Percentiles rank a stretch among this genome's conserved stretches.
Evolutionary conservation across 2,113 vertebrate genomes (phyloP).

Genomic region (Zapornia atra): DNA sequence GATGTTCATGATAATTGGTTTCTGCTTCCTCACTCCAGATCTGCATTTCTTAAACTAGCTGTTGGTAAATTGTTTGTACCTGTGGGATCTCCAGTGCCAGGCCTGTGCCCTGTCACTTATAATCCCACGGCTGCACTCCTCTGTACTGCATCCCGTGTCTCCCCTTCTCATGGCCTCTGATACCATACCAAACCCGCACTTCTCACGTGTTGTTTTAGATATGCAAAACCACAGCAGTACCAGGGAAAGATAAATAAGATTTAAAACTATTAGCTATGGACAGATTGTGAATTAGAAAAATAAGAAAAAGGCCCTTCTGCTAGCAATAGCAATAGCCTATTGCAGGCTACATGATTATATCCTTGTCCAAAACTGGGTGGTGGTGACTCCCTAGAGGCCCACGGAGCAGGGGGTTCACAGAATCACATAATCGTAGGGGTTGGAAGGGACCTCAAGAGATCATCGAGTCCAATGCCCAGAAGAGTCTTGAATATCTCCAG

Average conservation of each 20-base stretch:
- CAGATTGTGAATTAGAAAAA: neutral
- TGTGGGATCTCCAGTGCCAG: neutral
- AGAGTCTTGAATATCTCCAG: too few species aligned
- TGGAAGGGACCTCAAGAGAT: too few species aligned
- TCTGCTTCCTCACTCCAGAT: neutral
- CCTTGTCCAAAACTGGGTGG: neutral
- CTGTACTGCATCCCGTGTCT: neutral
- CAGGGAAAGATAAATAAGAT: neutral
- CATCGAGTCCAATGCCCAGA: too few species aligned
- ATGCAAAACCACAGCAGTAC: neutral
- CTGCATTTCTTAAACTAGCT: neutral
- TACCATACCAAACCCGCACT: neutral
- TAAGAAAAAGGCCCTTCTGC: neutral
- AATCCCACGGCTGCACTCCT: neutral
- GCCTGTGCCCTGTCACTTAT: neutral
- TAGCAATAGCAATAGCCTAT: neutral
- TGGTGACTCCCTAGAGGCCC: neutral
- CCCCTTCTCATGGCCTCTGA: neutral
- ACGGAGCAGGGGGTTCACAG: neutral
- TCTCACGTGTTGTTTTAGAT: neutral
- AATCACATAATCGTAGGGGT: too few species aligned
- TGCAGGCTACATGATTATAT: neutral
- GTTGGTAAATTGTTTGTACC: neutral
- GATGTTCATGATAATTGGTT: neutral
- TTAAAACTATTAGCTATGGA: neutral